Percentiles rank a stretch among this genome's conserved stretches.
These are phyloP conservation scores for Ceratosolen solmsi DNA, from an alignment of 1,140 invertebrate genomes.

Conservation along the genomic window DNA sequence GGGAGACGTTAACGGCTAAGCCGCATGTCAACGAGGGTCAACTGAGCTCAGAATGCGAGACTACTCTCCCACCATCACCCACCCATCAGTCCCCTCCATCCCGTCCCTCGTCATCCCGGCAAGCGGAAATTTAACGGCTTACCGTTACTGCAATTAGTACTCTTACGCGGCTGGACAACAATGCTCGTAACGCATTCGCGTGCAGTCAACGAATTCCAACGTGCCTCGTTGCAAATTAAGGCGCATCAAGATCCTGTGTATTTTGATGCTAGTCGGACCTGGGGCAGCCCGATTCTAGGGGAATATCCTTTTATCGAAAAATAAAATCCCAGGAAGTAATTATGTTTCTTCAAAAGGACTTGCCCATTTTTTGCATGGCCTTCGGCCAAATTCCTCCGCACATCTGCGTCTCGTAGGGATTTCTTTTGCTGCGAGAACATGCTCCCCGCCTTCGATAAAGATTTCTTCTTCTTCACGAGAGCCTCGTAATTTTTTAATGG, in stretches of 20 bases:
- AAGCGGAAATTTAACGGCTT: background rate
- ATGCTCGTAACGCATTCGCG: background rate
- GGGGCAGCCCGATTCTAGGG: too few species aligned
- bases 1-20: slow-evolving; percentile 66
- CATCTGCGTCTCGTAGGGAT: background rate
- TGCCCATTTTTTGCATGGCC: background rate
- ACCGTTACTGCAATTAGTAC: slow-evolving; percentile 8
- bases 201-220: background rate
- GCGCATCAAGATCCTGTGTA: background rate
- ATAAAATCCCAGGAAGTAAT: background rate
- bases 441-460: background rate
- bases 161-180: background rate
- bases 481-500: too few species aligned
- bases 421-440: background rate
- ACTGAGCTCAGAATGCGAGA: slow-evolving; percentile 72
- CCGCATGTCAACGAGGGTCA: slow-evolving; percentile 73
- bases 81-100: background rate
- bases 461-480: background rate
- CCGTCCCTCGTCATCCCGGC: background rate
- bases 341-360: background rate
- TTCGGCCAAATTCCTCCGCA: background rate
- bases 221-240: too few species aligned
- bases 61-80: background rate
- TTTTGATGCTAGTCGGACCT: background rate
- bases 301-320: background rate